phyloP scores from a whole-genome alignment of 2,888 invertebrate genomes.

The Hofmannophila pseudospretella region DNA sequence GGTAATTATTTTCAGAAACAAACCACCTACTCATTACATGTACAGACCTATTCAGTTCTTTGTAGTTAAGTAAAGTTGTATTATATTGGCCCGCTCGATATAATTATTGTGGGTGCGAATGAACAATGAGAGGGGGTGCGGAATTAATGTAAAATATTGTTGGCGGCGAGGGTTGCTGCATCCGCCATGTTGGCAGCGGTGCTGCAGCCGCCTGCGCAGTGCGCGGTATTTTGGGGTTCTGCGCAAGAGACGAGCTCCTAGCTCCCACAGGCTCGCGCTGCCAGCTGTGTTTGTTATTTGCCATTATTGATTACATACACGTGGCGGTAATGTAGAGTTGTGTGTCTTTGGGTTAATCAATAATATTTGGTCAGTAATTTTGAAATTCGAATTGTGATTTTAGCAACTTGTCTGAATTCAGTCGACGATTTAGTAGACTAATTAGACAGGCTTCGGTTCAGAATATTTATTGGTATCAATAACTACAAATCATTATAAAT shows the following conservation, averaged over 20 bases:
- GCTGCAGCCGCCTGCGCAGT: conserved; percentile 37
- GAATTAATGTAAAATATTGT: conserved; percentile 46
- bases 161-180: conserved; percentile 29
- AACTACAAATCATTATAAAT: too few relatives aligned
- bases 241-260: conserved; percentile 49
- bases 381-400: too few relatives aligned
- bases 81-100: conserved; percentile 22
- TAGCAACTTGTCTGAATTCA: too few relatives aligned
- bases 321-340: not conserved
- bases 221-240: conserved; percentile 27
- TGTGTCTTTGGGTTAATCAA: too few relatives aligned
- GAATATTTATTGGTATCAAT: too few relatives aligned
- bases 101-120: conserved; percentile 46
- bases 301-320: not conserved
- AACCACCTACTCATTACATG: too few relatives aligned
- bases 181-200: conserved; percentile 24
- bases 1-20: too few relatives aligned
- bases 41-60: too few relatives aligned
- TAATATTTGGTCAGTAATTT: too few relatives aligned
- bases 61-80: too few relatives aligned
- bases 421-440: too few relatives aligned
- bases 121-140: conserved; percentile 46
- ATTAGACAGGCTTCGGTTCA: too few relatives aligned
- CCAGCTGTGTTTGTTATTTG: conserved; percentile 27
- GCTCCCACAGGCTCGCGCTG: conserved; percentile 19